These are phyloP conservation scores for Jordanella pulchra DNA, from an alignment of 2,797 vertebrate genomes.

Conservation along the genomic window DNA sequence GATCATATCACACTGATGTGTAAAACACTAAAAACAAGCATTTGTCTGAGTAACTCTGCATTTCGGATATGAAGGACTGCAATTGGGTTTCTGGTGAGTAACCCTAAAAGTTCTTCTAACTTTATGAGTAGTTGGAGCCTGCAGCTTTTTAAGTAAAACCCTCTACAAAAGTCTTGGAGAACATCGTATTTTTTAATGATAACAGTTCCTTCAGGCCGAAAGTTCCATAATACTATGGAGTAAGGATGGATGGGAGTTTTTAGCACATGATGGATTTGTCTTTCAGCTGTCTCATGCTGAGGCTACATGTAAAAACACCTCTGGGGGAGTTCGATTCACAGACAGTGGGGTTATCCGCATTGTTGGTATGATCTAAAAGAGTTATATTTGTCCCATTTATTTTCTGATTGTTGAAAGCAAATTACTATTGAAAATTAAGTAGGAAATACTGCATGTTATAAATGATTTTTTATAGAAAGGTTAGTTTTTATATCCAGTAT, in stretches of 20 bases:
- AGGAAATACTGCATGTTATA: background rate
- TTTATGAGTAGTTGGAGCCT: conserved; percentile 18
- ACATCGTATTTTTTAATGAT: conserved; percentile 60
- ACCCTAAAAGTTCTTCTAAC: conserved; percentile 23
- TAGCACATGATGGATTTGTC: conserved; percentile 56
- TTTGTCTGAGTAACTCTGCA: conserved; percentile 34
- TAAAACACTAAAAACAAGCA: conserved; percentile 29
- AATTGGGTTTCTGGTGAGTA: conserved; percentile 30
- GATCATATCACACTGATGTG: conserved; percentile 20
- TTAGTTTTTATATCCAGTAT: too few relatives aligned
- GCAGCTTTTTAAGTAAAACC: conserved; percentile 29
- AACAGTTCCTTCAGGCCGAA: conserved; percentile 55
- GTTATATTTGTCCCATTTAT: background rate
- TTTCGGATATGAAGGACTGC: conserved; percentile 20
- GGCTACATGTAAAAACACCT: conserved; percentile 21
- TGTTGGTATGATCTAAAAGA: conserved; percentile 9
- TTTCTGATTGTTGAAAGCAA: background rate
- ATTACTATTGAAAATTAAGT: background rate
- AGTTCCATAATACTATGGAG: conserved; percentile 57
- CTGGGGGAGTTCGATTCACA: conserved; percentile 24
- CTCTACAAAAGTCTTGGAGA: conserved; percentile 52
- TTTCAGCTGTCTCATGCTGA: conserved; percentile 46
- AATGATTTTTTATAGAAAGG: background rate
- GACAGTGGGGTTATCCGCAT: conserved; percentile 23
- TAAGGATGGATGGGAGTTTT: conserved; percentile 48